Evolutionary conservation across 2,888 invertebrate species (phyloP).

Genomic region (Acrobasis suavella): DNA sequence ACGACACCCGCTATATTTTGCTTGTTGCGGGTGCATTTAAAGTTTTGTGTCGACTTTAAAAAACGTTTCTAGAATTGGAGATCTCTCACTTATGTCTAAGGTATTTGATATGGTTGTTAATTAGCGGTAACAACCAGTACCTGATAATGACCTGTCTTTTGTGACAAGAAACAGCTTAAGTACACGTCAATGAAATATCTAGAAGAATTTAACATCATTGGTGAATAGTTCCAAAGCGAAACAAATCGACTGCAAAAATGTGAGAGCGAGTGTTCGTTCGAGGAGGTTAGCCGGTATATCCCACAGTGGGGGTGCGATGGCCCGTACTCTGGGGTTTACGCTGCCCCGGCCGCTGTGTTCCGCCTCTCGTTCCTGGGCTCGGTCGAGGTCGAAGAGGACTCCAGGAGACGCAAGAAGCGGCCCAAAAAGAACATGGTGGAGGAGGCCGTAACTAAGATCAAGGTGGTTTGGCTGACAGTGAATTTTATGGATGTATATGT

Average conservation of each 20-base stretch:
- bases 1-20: too few relatives aligned
- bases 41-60: too few relatives aligned
- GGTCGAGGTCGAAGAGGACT: slow-evolving; percentile 92
- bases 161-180: too few relatives aligned
- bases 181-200: too few relatives aligned
- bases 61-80: too few relatives aligned
- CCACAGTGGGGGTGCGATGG: slow-evolving; percentile 74
- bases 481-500: not conserved
- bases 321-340: slow-evolving; percentile 78
- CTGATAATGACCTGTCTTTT: too few relatives aligned
- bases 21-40: too few relatives aligned
- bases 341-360: slow-evolving; percentile 88
- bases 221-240: slow-evolving; percentile 23
- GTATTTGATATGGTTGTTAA: too few relatives aligned
- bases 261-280: slow-evolving; percentile 44
- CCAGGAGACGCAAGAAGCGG: slow-evolving; percentile 87
- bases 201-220: too few relatives aligned
- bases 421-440: slow-evolving; percentile 95
- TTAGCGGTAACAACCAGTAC: too few relatives aligned
- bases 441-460: slow-evolving; percentile 92
- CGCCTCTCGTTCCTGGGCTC: slow-evolving; percentile 92
- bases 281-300: slow-evolving; percentile 70
- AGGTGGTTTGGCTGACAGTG: slow-evolving; percentile 83
- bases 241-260: slow-evolving; percentile 38
- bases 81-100: too few relatives aligned